Evolutionary conservation across 2,797 vertebrate species (phyloP), one percentile per base, ranked within the genome.

Genomic region (Dermochelys coriacea): DNA sequence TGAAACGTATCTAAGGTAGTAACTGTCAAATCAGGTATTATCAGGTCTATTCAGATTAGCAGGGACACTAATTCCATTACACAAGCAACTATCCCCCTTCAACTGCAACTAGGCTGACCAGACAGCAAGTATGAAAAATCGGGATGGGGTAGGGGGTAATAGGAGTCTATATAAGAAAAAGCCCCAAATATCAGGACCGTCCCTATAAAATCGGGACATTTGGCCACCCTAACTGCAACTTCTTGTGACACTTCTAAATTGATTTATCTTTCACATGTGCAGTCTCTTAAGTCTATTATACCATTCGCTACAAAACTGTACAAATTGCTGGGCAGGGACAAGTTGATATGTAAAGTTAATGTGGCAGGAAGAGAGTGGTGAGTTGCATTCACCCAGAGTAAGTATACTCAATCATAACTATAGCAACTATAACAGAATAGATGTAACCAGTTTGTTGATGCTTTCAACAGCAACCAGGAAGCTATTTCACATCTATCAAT

Each of bases 351-450:
- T 34, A 74, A 55, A 50, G 84, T 61, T 27, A 74, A 29, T 37
- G 41, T 0, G 0, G 6, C 21, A 74, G 80, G 34, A 87, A 64
- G 2, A n/a, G 18, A 55, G 8, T 5, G 8, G 5, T 75, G 8
- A 29, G 37, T 6, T 75, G 3, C 5, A 29, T 18, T 82, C n/a
- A 45, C 5, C 54, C 37, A 84, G 18, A 4, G 18, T 41, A 49
- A 77, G 74, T 31, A 18, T 4, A 54, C 14, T 23, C 78, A 74
- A 12, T 19, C 27, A 74, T 2, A 85, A 21, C 34, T 12, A 54
- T 0, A 82, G 14, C 18, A 79, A 41, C 64, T 57, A 7, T 6
- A 64, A 61, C 0, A 87, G 3, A 77, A 25, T 2, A 85, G n/a
- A 23, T 10, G 12, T 15, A 49, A 47, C 15, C 27, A 77, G 77